Base-by-base conservation (phyloP, 1,140 invertebrate genomes). In the Pemphigus obesinymphae region DNA sequence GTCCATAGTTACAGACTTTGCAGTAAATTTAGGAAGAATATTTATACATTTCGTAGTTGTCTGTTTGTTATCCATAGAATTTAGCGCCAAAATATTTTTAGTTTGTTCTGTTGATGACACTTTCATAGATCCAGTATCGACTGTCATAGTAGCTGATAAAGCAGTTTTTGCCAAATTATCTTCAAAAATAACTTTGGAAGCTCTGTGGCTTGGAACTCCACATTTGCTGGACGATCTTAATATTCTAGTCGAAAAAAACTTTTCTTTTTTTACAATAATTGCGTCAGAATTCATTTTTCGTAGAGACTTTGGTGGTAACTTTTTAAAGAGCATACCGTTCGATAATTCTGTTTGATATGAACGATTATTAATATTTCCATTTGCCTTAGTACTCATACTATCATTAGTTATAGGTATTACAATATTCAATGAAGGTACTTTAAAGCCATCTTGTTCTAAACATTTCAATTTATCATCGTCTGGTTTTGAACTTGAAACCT, bases 371-470 rank as follows among this genome's bases (percentile, higher is more conserved):
- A 90, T 93, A 85, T 95, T 94, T 0, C 93, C 92, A 82, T 92
- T 92, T 40, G 93, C 89, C 58, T 80, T 78, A 17, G 88, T 90
- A 4, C 89, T 10, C 87, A 88, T 53, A 80, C 92, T 90, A 29
- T 89, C 88, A 82, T 90, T 89, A 13, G 89, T 88, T 0, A 88
- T 89, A 0, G 94, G 94, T 83, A 97, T 95, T 0, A 97, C 95
- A 84, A 97, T 97, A 88, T 97, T 97, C 26, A 97, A 87, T 4
- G 96, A 95, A 55, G 95, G 95, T 8, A 97, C 95, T 84, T 86
- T 85, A 13, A 85, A 84, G 13, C 85, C 85, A 26, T 83, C 82
- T 48, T 83, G 76, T 11, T 55, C 76, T 0, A 55, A 70, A 17
- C 63, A 61, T 34, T n/a, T 20, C 34, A 48, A 66, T 31, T 66